A percentile compares a stretch with the other conserved stretches of the same genome.
These are phyloP conservation scores for Fregetta grallaria DNA, from an alignment of 2,113 vertebrate genomes.

Conservation along the genomic window DNA sequence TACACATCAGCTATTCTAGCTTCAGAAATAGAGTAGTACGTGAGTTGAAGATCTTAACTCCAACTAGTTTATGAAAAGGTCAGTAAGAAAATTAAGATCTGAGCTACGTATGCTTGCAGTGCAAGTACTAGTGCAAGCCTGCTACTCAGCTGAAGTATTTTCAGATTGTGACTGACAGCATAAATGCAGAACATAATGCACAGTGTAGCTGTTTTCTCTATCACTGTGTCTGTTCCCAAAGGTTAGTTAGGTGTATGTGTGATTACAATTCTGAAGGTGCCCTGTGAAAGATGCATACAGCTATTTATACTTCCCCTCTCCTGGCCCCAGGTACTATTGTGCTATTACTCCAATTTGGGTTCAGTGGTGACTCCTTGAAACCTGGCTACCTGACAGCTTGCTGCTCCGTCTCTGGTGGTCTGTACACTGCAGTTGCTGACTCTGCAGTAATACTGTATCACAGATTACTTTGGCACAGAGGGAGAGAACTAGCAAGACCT, in stretches of 20 bases:
- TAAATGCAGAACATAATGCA: neutral
- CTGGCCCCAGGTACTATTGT: fast-evolving
- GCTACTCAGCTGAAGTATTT: conserved; percentile 3
- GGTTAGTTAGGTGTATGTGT: neutral
- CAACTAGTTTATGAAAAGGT: neutral
- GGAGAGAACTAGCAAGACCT: neutral
- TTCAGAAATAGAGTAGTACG: neutral
- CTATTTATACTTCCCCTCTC: neutral
- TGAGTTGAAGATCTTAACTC: neutral
- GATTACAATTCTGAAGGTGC: neutral
- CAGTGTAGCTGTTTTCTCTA: neutral
- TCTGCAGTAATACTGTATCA: conserved; percentile 25
- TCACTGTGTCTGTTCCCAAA: neutral
- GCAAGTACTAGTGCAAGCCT: neutral
- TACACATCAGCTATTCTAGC: neutral
- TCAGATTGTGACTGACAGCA: neutral
- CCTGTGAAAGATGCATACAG: neutral
- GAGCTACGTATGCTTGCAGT: neutral
- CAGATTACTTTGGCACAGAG: neutral
- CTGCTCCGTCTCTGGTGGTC: neutral
- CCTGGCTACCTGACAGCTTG: neutral
- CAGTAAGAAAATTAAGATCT: neutral
- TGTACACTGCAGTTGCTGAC: neutral
- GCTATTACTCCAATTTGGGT: neutral
- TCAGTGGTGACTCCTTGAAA: neutral